Percentiles rank a stretch among this genome's conserved stretches.
Conservation (phyloP, 2,113 vertebrate species). For the Nymphicus hollandicus region DNA sequence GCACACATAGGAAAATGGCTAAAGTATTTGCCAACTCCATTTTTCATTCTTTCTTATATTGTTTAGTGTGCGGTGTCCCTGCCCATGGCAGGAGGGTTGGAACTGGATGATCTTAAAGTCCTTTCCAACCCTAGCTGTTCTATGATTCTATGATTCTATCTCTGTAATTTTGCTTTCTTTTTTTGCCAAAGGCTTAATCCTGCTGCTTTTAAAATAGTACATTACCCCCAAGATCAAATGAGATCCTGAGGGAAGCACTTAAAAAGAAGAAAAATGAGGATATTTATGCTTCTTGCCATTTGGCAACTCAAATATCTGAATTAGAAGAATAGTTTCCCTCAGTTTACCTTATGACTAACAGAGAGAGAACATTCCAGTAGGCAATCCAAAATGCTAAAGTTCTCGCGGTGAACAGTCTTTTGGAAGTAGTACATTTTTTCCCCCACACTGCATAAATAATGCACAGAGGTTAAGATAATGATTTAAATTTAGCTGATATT, state of each 20-base stretch:
- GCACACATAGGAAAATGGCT: neutral
- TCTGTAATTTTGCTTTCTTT: neutral
- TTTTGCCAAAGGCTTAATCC: neutral
- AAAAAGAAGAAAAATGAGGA: neutral
- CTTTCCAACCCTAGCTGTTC: too few species aligned
- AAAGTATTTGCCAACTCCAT: neutral
- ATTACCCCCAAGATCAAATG: neutral
- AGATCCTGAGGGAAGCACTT: neutral
- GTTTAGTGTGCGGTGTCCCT: too few species aligned
- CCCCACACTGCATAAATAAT: neutral
- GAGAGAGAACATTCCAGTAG: neutral
- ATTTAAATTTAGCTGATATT: neutral
- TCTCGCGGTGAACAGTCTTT: neutral
- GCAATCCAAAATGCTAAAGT: neutral
- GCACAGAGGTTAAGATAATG: neutral
- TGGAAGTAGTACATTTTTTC: neutral
- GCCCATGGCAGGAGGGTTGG: too few species aligned
- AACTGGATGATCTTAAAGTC: too few species aligned
- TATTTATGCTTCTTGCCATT: neutral
- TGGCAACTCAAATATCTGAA: neutral
- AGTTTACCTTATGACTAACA: neutral
- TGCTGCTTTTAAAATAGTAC: neutral
- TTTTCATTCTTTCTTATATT: neutral
- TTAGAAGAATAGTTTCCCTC: neutral
- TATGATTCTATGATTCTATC: neutral